Evolutionary conservation across 2,797 vertebrate species (phyloP).

Genomic region (Xenopus petersii): DNA sequence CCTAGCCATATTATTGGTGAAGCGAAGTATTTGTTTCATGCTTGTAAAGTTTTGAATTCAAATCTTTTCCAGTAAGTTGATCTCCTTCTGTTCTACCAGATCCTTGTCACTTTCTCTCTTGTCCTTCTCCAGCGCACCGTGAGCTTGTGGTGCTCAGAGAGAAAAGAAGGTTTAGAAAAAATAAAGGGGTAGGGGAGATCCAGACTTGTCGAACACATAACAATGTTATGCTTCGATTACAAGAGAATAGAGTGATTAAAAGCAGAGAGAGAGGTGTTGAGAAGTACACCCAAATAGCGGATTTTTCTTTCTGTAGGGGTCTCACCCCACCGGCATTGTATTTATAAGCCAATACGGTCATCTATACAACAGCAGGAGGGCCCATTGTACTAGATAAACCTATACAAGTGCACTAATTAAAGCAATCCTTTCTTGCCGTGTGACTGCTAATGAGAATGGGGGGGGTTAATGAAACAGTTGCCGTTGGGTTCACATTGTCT

Average conservation of each 20-base stretch:
- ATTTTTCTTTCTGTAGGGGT: slow-evolving; percentile 50
- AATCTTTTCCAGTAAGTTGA: slow-evolving; percentile 24
- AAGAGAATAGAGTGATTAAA: slow-evolving; percentile 54
- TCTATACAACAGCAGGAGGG: slow-evolving; percentile 63
- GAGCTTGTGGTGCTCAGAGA: slow-evolving; percentile 47
- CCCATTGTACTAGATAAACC: slow-evolving; percentile 59
- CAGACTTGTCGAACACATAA: slow-evolving; percentile 57
- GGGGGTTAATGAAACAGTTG: slow-evolving; percentile 60
- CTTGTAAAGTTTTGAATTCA: slow-evolving; percentile 16
- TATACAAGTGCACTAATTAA: slow-evolving; percentile 69
- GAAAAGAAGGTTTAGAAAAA: slow-evolving; percentile 49
- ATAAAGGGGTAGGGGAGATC: slow-evolving; percentile 32
- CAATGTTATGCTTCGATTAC: slow-evolving; percentile 59
- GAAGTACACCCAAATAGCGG: slow-evolving; percentile 42
- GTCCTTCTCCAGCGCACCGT: slow-evolving; percentile 30
- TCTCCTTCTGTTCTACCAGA: slow-evolving; percentile 16
- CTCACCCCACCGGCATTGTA: slow-evolving; percentile 51
- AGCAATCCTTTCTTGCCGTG: slow-evolving; percentile 61
- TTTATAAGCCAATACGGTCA: slow-evolving; percentile 60
- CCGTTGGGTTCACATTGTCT: slow-evolving; percentile 23
- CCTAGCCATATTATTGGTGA: slow-evolving; percentile 10
- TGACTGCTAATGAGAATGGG: slow-evolving; percentile 59
- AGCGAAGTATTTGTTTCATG: slow-evolving; percentile 27
- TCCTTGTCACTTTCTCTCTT: slow-evolving; percentile 15
- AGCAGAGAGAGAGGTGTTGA: slow-evolving; percentile 46